Conservation (phyloP, 2,888 invertebrate genomes). For the Drosophila niveifrons region DNA sequence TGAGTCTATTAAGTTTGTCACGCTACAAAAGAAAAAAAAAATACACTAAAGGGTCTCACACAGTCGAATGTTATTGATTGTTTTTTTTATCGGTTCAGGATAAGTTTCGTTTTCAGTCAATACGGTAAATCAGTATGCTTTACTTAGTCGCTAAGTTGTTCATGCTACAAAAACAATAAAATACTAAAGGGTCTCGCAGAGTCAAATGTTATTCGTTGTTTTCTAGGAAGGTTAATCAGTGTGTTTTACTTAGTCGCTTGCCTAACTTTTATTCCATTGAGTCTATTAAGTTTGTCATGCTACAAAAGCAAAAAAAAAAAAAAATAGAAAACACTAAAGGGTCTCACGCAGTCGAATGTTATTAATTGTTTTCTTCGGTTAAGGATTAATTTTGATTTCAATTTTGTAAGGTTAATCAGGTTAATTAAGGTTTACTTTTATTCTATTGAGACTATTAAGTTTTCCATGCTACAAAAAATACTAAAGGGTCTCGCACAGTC, state of each 20-base stretch:
- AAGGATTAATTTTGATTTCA: conserved; percentile 20
- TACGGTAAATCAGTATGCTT: too few relatives aligned
- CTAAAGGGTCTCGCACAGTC: neutral
- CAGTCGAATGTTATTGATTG: neutral
- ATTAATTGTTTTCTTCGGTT: neutral
- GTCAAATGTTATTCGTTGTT: too few relatives aligned
- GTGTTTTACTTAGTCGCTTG: too few relatives aligned
- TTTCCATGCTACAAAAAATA: neutral
- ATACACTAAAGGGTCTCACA: neutral
- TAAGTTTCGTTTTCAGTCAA: conserved; percentile 24
- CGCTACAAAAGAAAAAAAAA: neutral
- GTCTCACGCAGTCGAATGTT: neutral
- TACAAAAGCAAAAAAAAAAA: too few relatives aligned
- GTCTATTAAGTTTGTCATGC: neutral
- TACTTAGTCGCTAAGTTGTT: too few relatives aligned
- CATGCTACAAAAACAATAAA: too few relatives aligned
- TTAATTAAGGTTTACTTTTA: too few relatives aligned
- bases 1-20: neutral
- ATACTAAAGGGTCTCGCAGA: too few relatives aligned
- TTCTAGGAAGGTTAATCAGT: neutral
- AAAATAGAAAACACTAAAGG: neutral
- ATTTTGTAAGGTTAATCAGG: neutral
- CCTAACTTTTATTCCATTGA: neutral
- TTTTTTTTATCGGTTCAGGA: neutral
- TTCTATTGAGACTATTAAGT: neutral